These are phyloP conservation scores for Okamejei kenojei DNA, from an alignment of 2,797 vertebrate species.

Conservation along the genomic window DNA sequence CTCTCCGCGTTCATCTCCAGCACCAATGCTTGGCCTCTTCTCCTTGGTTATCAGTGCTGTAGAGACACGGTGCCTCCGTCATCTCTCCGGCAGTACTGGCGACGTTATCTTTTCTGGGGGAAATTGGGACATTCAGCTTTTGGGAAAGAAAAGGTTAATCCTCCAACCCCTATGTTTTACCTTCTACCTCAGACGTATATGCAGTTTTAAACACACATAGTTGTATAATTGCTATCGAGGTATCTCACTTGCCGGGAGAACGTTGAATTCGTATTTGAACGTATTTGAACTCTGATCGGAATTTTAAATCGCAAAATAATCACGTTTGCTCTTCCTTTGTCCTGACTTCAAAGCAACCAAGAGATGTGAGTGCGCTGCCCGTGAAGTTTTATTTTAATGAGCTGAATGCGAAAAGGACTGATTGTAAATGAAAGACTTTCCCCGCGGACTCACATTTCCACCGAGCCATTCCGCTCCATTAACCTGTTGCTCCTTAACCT, in stretches of 20 bases:
- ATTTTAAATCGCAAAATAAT: background rate
- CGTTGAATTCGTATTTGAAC: background rate
- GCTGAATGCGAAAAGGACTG: background rate
- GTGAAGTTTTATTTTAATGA: background rate
- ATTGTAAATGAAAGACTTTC: background rate
- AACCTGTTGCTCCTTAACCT: background rate
- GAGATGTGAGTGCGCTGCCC: background rate
- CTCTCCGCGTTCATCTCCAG: too few species aligned
- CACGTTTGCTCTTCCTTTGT: background rate
- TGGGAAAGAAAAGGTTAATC: too few species aligned
- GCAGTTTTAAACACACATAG: too few species aligned
- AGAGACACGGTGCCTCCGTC: too few species aligned
- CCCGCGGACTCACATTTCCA: background rate
- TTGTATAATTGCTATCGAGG: too few species aligned
- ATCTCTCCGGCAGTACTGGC: too few species aligned
- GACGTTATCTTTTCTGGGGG: too few species aligned
- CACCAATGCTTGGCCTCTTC: too few species aligned
- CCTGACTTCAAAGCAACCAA: background rate
- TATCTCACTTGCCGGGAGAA: background rate
- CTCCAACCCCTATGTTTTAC: too few species aligned
- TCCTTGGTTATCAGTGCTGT: too few species aligned
- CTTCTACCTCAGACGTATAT: too few species aligned
- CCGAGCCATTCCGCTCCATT: background rate
- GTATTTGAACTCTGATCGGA: background rate
- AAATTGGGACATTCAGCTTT: too few species aligned